Base-by-base conservation (phyloP, 1,140 invertebrate species). In the Trigoniulus corallinus region DNA sequence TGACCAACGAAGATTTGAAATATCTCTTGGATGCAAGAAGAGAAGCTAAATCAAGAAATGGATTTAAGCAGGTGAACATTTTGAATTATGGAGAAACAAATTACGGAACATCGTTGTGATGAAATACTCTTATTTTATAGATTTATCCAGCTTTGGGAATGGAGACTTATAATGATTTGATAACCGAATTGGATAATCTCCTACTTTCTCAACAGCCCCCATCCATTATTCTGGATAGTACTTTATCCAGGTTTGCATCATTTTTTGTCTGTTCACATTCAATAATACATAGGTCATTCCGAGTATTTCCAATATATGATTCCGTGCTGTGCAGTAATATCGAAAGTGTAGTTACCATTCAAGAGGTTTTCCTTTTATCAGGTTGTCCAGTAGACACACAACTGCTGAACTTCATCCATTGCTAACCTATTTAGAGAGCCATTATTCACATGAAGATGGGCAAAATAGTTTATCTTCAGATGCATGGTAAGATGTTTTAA, bases 1-100 rank as follows among this genome's bases (percentile, higher is more conserved):
- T 68, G n/a, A 58, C 55, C n/a, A 46, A 59, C 23, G 48, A 59
- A 13, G 64, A 67, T 47, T 47, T 64, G 2, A 26, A 54, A 4
- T 64, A 60, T 50, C 47, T 67, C 1, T 43, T 67, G n/a, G 55
- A 64, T 25, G 59, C 56, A n/a, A 55, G 60, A 43, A 47, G 60
- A 51, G 66, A 68, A 52, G 49, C 51, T 15, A 44, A 54, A 25
- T 55, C 57, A 43, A 53, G 49, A 7, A 59, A 57, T 22, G 57
- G 54, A 21, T 63, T 62, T 53, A 55, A 50, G 24, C 52, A 58
- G 52, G 63, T 64, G 21, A 7, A 7, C 7, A 7, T 44, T 44
- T 4, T 44, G 12, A 7, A 44, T 44, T 44, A 4, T 7, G 7
- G 7, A 21, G 12, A 44, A 10, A 24, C 4, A 12, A 21, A 10